Evolutionary conservation across 1,140 invertebrate genomes (phyloP).

Genomic region (Gryllus bimaculatus): DNA sequence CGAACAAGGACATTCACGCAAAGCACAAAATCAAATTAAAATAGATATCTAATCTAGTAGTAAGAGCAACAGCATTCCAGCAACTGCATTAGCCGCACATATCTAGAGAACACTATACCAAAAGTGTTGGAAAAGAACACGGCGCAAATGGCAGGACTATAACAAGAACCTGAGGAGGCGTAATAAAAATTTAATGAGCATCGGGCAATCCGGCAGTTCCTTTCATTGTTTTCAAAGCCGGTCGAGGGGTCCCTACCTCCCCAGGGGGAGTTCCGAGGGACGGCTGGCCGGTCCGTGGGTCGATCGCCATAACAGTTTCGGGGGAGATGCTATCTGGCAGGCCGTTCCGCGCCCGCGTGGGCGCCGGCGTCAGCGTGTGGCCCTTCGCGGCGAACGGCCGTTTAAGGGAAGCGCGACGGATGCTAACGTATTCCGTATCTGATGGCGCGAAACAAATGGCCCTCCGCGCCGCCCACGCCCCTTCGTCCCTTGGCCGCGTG

Average conservation of each 20-base stretch:
- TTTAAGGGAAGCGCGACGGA: not conserved
- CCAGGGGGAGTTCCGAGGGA: not conserved
- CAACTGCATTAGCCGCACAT: no score
- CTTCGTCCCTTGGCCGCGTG: no score
- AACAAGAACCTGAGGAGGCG: no score
- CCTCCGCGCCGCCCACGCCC: not conserved
- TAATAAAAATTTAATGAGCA: slow-evolving; percentile 2
- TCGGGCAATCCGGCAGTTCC: not conserved
- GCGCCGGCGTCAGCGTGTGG: not conserved
- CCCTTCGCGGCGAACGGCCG: not conserved
- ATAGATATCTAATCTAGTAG: no score
- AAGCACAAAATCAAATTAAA: no score
- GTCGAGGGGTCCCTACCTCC: not conserved
- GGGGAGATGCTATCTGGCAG: not conserved
- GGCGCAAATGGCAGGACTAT: no score
- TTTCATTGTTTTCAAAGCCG: not conserved
- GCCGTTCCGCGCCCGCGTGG: not conserved
- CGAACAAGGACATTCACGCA: no score
- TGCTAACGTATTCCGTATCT: not conserved
- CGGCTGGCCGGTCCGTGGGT: not conserved
- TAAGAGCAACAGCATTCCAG: no score
- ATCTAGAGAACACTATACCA: no score
- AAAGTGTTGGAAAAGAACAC: no score
- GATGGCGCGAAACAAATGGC: not conserved
- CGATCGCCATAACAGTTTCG: not conserved